Evolutionary conservation across 2,888 invertebrate genomes (phyloP), one percentile per base, ranked within the genome.

Genomic region (Mesorhabditis belari): DNA sequence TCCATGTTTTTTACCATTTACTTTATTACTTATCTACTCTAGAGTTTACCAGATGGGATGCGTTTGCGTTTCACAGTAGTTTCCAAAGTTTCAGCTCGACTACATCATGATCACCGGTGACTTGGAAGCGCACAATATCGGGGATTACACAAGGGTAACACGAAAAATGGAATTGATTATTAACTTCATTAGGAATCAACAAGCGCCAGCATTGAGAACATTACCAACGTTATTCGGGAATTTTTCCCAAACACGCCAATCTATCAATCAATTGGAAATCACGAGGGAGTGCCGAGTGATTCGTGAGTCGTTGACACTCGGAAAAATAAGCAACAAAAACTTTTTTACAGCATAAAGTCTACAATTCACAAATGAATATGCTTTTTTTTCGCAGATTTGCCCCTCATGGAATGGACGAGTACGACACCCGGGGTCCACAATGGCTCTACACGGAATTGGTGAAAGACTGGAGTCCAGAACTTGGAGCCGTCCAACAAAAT

Each of bases 231-330:
- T 35, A 65, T 77, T 29, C 74, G 78, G 9, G 61, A 77, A 17
- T 82, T 82, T 62, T 93, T 95, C 80, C 94, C 90, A 0, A 66
- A 66, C 0, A 88, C 90, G 25, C 92, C 91, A 1, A 91, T 95
- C 68, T 94, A 91, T 80, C 91, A 93, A 0, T 90, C 92, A 0
- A 85, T 95, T 5, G 96, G 95, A 5, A 96, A 96, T 83, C 95
- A 96, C 79, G 95, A 95, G 84, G 89, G 91, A 66, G 90, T 91
- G 4, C 95, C 95, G 6, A 92, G 92, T 0, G 93, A 95, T 81
- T 90, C 90, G 91, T 90, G 83, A 61, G 69, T 64, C 29, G n/a
- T 44, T 35, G 26, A 5, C 2, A 27, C 27, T 21, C n/a, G n/a
- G n/a, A n/a, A n/a, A n/a, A n/a, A n/a, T n/a, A n/a, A n/a, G n/a